Evolutionary conservation across 1,140 invertebrate species (phyloP).

Genomic region (Sweltsa coloradensis): DNA sequence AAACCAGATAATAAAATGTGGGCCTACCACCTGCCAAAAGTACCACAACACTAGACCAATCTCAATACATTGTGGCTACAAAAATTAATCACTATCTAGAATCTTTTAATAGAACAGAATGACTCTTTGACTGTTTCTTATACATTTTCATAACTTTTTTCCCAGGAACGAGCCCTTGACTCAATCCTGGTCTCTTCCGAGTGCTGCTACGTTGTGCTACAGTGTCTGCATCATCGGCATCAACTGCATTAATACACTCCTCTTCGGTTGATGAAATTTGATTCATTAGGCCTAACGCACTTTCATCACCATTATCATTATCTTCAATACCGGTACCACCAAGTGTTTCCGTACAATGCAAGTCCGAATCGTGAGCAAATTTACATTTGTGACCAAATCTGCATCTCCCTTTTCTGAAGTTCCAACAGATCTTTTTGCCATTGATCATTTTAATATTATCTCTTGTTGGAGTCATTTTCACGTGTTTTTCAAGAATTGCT

Average conservation of each 20-base stretch:
- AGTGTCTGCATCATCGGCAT: constrained; percentile 37
- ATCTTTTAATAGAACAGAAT: no score
- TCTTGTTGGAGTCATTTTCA: constrained; percentile 74
- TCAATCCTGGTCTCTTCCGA: constrained; percentile 66
- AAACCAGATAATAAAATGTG: no score
- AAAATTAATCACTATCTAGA: no score
- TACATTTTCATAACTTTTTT: constrained; percentile 77
- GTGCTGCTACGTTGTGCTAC: constrained; percentile 30
- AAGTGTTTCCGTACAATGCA: constrained; percentile 43
- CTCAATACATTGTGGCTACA: no score
- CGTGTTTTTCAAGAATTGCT: constrained; percentile 81
- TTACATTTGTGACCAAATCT: constrained; percentile 85
- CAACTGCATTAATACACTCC: constrained; percentile 29
- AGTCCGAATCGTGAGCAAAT: constrained; percentile 82
- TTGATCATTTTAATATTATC: constrained; percentile 64
- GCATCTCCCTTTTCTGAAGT: constrained; percentile 81
- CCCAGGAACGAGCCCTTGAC: constrained; percentile 62
- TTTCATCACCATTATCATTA: no score
- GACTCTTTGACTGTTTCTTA: constrained; percentile 44
- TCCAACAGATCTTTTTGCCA: constrained; percentile 86
- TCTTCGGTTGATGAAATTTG: no score
- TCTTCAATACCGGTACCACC: no score
- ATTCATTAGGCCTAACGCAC: no score
- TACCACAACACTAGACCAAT: no score
- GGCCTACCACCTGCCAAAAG: no score